Evolutionary conservation across 2,888 invertebrate genomes (phyloP).

Genomic region (Ommatoiulus sabulosus): DNA sequence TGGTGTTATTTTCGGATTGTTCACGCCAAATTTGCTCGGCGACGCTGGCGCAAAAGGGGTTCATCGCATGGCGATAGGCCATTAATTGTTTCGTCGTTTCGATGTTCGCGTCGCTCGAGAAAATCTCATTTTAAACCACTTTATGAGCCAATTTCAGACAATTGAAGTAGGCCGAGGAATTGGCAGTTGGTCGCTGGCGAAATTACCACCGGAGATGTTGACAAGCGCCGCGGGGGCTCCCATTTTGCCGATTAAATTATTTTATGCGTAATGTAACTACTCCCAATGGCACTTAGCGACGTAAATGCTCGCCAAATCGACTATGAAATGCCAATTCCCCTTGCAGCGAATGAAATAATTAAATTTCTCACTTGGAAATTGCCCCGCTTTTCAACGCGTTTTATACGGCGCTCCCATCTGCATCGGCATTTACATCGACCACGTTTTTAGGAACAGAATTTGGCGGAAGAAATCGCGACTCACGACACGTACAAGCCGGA

Average conservation of each 20-base stretch:
- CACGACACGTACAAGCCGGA: too few species aligned
- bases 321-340: constrained; percentile 41
- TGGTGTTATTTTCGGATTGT: constrained; percentile 19
- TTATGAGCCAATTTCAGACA: constrained; percentile 37
- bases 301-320: constrained; percentile 38
- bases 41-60: constrained; percentile 1
- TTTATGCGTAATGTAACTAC: constrained; percentile 48
- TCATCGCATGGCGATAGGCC: constrained; percentile 29
- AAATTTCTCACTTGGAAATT: constrained; percentile 36
- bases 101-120: neutral
- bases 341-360: constrained; percentile 31
- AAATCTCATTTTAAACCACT: constrained; percentile 47
- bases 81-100: constrained; percentile 45
- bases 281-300: constrained; percentile 35
- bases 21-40: constrained; percentile 31
- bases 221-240: constrained; percentile 33
- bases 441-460: too few species aligned
- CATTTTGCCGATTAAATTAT: constrained; percentile 47
- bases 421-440: neutral
- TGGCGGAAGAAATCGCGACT: too few species aligned
- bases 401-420: neutral
- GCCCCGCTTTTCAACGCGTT: neutral
- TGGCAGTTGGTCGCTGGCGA: neutral
- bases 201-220: constrained; percentile 25
- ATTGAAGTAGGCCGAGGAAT: constrained; percentile 45